These are phyloP conservation scores for Caracal caracal DNA, from an alignment of 2,113 vertebrate genomes.

Conservation along the genomic window DNA sequence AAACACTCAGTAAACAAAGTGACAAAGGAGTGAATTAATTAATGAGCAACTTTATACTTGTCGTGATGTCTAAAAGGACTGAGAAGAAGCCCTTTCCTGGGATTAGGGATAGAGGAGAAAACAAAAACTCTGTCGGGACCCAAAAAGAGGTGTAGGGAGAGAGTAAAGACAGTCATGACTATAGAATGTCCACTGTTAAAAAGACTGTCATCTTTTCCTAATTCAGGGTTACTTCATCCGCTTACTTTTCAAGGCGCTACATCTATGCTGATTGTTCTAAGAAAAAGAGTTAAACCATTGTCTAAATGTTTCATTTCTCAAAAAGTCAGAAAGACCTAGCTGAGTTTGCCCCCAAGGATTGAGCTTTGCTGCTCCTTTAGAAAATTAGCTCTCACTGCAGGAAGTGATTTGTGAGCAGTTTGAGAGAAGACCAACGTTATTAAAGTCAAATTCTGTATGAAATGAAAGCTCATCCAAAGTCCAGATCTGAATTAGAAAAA, in stretches of 20 bases:
- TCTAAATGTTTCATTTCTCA: conserved; percentile 61
- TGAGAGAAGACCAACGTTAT: conserved; percentile 42
- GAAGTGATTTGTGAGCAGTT: conserved; percentile 62
- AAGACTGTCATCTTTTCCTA: background rate
- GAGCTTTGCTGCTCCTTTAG: conserved; percentile 27
- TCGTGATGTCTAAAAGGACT: background rate
- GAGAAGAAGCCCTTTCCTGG: background rate
- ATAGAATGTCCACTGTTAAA: background rate
- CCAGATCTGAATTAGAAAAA: background rate
- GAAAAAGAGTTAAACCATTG: background rate
- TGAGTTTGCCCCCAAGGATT: conserved; percentile 12
- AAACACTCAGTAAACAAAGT: conserved; percentile 16
- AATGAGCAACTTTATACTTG: conserved; percentile 32
- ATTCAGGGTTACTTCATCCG: background rate
- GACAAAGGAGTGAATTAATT: background rate
- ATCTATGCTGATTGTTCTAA: conserved; percentile 12
- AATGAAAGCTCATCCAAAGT: conserved; percentile 41
- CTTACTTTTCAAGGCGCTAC: background rate
- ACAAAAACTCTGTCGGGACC: background rate
- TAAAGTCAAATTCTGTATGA: conserved; percentile 49
- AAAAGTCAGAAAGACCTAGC: conserved; percentile 60
- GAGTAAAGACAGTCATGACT: background rate
- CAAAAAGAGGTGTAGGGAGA: background rate
- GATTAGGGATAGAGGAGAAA: background rate
- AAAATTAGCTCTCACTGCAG: conserved; percentile 55